Evolutionary conservation across 2,888 invertebrate species (phyloP), one percentile per base, ranked within the genome.

Genomic region (Brachyopa scutellaris): DNA sequence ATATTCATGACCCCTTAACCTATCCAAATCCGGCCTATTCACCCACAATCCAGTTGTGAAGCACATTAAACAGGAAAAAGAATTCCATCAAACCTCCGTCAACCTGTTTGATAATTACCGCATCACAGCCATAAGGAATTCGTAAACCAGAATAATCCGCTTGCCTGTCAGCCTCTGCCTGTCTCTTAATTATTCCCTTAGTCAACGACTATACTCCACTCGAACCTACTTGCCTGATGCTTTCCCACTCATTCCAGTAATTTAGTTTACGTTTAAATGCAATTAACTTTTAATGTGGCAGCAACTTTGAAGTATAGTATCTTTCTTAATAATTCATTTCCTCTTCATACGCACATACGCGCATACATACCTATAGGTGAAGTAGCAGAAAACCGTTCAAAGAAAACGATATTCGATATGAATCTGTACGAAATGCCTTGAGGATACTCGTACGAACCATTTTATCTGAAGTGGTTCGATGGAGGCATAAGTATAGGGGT

Each of bases 51-150:
- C n/a, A n/a, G n/a, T n/a, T n/a, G n/a, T n/a, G 31, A 19, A 21
- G 9, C 2, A 26, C 15, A 11, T 0, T 7, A 40, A 13, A 49
- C 17, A 38, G 26, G 26, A 23, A 40, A 42, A 19, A 23, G 19
- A 51, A 17, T 40, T 8, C 26, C 42, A 38, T 49, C 15, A 36
- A 49, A 47, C 29, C 53, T 26, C 11, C 62, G 36, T 72, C 61
- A 72, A 62, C 72, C 42, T 73, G 33, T 73, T 62, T 62, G 53
- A 51, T 66, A 64, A 57, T 64, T 66, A 64, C 73, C 40, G 49
- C 64, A 21, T 21, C 8, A 29, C 38, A 36, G 36, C 47, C 23
- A 49, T 66, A 57, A 57, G 40, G 17, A 23, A 40, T 57, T 21
- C 23, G 15, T 33, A 26, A 55, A 64, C 47, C 17, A 49, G 45